phyloP scores from a whole-genome alignment of 2,113 vertebrate species.

The Gadus macrocephalus region DNA sequence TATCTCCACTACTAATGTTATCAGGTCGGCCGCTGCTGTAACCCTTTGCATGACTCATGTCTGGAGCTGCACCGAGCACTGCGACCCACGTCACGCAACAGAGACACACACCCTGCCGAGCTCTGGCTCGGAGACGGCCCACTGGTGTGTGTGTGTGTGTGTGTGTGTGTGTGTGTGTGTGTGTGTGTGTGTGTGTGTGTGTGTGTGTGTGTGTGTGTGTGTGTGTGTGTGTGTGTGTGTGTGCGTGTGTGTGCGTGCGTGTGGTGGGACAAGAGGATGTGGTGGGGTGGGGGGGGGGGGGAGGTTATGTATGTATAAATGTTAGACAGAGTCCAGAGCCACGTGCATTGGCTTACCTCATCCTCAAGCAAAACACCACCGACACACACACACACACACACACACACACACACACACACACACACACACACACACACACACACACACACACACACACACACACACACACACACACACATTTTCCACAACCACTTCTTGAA shows the following conservation, averaged over 20 bases:
- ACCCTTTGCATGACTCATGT: neutral
- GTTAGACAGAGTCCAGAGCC: neutral
- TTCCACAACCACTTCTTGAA: neutral
- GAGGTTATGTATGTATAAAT: slow-evolving; percentile 2
- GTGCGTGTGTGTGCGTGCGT: neutral
- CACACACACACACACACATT: neutral
- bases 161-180: slow-evolving; percentile 1
- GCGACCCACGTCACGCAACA: neutral
- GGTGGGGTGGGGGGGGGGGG: neutral
- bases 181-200: no score
- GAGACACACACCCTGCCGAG: neutral
- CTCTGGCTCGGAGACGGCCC: neutral
- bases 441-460: no score
- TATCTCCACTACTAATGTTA: neutral
- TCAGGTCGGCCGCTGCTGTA: neutral
- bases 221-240: no score
- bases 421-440: no score
- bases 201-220: no score
- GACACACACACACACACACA: neutral
- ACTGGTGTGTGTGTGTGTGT: slow-evolving; percentile 22
- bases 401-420: neutral
- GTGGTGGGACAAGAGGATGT: neutral
- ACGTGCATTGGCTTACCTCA: neutral
- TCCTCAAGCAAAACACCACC: neutral
- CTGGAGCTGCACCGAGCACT: neutral